Evolutionary conservation across 2,888 invertebrate genomes (phyloP).

Genomic region (Yponomeuta plumbellus): DNA sequence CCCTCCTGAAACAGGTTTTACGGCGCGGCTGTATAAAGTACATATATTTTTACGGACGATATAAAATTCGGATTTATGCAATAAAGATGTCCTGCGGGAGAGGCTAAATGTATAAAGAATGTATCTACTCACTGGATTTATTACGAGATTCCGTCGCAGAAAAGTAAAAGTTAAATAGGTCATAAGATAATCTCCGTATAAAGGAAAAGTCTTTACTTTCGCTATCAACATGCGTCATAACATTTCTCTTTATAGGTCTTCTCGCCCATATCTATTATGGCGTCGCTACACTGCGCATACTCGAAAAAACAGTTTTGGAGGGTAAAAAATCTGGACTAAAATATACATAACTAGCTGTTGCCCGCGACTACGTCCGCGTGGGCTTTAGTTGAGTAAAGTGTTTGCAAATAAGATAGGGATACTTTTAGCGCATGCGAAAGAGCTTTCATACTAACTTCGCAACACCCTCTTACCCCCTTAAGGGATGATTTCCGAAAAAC

Average conservation of each 20-base stretch:
- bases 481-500: too few species aligned
- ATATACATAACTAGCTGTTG: too few species aligned
- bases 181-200: neutral
- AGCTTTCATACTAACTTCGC: too few species aligned
- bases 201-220: neutral
- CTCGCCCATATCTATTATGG: neutral
- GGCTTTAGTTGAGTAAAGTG: too few species aligned
- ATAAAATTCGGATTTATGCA: constrained; percentile 13
- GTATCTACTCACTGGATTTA: neutral
- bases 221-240: neutral
- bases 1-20: constrained; percentile 5
- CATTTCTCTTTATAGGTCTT: neutral
- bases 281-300: too few species aligned
- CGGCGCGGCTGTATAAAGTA: constrained; percentile 7
- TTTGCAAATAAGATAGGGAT: too few species aligned
- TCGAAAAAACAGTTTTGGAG: too few species aligned
- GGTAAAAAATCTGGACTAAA: too few species aligned
- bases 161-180: neutral
- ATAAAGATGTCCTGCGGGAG: constrained; percentile 7
- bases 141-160: neutral
- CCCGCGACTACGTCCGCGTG: too few species aligned
- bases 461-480: too few species aligned
- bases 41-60: constrained; percentile 12
- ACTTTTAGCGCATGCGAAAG: too few species aligned
- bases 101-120: constrained; percentile 6